Evolutionary conservation across 1,140 invertebrate species (phyloP).

Genomic region (Zaprionus tsacasi): DNA sequence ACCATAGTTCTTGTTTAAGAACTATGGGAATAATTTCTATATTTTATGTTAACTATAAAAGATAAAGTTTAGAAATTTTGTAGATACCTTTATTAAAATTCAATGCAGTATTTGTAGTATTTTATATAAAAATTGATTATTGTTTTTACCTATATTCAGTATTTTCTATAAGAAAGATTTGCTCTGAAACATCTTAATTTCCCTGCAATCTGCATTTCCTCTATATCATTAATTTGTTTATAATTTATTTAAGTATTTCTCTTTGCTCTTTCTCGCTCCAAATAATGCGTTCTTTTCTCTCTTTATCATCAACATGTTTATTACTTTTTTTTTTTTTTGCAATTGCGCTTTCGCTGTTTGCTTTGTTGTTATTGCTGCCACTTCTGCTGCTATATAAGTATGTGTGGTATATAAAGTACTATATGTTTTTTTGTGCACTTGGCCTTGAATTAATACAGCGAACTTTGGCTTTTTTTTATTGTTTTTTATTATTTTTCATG

Average conservation of each 20-base stretch:
- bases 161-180: neutral
- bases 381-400: slow-evolving; percentile 5
- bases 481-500: slow-evolving; percentile 11
- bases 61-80: too few species aligned
- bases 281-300: slow-evolving; percentile 1
- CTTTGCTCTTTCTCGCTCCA: neutral
- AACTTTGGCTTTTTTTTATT: slow-evolving; percentile 71
- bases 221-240: neutral
- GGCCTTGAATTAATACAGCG: slow-evolving; percentile 82
- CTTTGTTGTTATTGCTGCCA: slow-evolving; percentile 11
- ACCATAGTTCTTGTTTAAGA: too few species aligned
- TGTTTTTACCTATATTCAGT: too few species aligned
- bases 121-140: too few species aligned
- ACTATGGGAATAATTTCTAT: too few species aligned
- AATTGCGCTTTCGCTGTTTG: slow-evolving; percentile 40
- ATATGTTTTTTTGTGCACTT: slow-evolving; percentile 70
- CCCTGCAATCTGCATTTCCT: neutral
- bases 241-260: neutral
- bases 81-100: too few species aligned
- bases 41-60: too few species aligned
- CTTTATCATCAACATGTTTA: neutral
- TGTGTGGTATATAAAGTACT: slow-evolving; percentile 27
- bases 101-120: too few species aligned
- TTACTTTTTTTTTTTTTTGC: slow-evolving; percentile 29
- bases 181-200: neutral